Base-by-base conservation (phyloP, 2,797 vertebrate species). In the Phoebastria nigripes region DNA sequence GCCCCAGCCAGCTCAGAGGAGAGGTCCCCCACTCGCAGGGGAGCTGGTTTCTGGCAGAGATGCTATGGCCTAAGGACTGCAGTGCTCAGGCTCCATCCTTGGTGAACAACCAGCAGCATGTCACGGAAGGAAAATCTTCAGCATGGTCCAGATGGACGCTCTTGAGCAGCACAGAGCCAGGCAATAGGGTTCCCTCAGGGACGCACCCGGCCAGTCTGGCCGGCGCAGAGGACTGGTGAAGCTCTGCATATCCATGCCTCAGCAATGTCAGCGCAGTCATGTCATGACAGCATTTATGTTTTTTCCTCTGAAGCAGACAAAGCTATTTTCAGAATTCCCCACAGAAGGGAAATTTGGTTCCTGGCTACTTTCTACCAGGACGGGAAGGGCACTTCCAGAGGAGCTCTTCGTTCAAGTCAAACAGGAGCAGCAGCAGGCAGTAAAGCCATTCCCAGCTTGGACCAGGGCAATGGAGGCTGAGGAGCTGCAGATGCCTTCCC, bases 311-410 rank as follows among this genome's bases (percentile, higher is more conserved):
- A 90, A 92, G 35, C 13, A 82, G 76, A 41, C 15, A 61, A 79
- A 76, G 37, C 26, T 89, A 51, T 93, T 92, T 94, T 72, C 89
- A 84, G 81, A 90, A 92, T 79, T 92, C 58, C 46, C 51, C 26
- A 49, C 24, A 72, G 61, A 90, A 89, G 18, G 29, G 62, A 76
- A 89, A 46, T 61, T 63, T 39, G 14, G 65, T 92, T 89, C 81
- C 76, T 77, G 52, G 9, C 25, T 76, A 13, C 74, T 73, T 84
- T 80, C 55, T 89, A 63, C 58, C 67, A 84, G 2, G 8, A 78
- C 2, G 3, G 16, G 41, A 83, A 85, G 49, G 25, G n/a, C 52
- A 80, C 15, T 18, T 88, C 47, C 63, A 89, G 47, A 52, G 37
- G 15, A 86, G 61, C 16, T 18, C 15, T 74, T 66, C 66, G 71